These are phyloP conservation scores for Hydriomena furcata DNA, from an alignment of 2,888 invertebrate species.

Conservation along the genomic window DNA sequence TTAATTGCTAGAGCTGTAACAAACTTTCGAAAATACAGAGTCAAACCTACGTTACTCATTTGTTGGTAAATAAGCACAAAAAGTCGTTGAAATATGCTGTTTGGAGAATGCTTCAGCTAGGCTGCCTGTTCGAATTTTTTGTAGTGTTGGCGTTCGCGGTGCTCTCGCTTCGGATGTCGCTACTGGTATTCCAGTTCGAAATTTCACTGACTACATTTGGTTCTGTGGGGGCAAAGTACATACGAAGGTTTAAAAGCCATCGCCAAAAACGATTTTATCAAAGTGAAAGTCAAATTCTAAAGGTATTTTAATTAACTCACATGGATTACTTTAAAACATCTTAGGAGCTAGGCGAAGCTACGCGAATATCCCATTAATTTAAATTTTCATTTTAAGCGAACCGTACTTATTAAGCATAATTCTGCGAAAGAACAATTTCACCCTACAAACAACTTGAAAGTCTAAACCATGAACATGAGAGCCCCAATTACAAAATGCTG, in stretches of 20 bases:
- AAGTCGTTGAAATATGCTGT: slow-evolving; percentile 33
- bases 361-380: too few relatives aligned
- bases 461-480: slow-evolving; percentile 38
- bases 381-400: too few relatives aligned
- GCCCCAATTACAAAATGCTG: slow-evolving; percentile 43
- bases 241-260: too few relatives aligned
- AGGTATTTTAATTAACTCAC: too few relatives aligned
- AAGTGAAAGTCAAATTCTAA: too few relatives aligned
- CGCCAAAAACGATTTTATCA: too few relatives aligned
- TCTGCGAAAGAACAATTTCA: neutral
- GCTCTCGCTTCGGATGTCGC: slow-evolving; percentile 7
- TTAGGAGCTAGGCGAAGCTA: too few relatives aligned
- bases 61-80: slow-evolving; percentile 43
- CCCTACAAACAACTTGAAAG: slow-evolving; percentile 23
- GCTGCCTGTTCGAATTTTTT: slow-evolving; percentile 16
- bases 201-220: too few relatives aligned
- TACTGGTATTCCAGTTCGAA: neutral
- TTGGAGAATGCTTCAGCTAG: slow-evolving; percentile 23
- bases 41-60: slow-evolving; percentile 35
- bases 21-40: slow-evolving; percentile 51
- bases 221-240: too few relatives aligned
- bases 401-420: too few relatives aligned
- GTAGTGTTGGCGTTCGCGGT: neutral
- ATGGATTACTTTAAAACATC: too few relatives aligned
- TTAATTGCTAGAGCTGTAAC: slow-evolving; percentile 70